Evolutionary conservation across 2,888 invertebrate genomes (phyloP).

Genomic region (Pimpla rufipes): DNA sequence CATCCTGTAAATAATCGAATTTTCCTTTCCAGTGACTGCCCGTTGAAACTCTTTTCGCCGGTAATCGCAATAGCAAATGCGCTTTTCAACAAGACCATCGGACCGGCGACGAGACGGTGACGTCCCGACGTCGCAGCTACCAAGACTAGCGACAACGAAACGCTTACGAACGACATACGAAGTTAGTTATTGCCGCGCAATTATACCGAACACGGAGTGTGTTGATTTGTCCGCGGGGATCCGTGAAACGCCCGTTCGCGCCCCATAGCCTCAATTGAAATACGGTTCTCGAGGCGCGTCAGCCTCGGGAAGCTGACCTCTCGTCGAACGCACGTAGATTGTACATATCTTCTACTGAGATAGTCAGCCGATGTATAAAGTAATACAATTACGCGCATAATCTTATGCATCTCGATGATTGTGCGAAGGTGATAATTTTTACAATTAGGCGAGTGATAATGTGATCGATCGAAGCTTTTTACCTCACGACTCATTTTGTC

Average conservation of each 20-base stretch:
- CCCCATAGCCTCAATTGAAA: constrained; percentile 31
- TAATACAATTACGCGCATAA: constrained; percentile 16
- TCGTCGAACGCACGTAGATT: constrained; percentile 30
- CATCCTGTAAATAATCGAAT: background rate
- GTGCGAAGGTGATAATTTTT: constrained; percentile 20
- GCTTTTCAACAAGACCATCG: constrained; percentile 89
- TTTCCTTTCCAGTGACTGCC: constrained; percentile 88
- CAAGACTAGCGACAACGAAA: constrained; percentile 40
- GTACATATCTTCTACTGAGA: constrained; percentile 37
- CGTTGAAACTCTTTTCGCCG: constrained; percentile 92
- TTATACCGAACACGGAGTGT: constrained; percentile 41
- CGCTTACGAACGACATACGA: constrained; percentile 40
- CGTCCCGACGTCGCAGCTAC: constrained; percentile 55
- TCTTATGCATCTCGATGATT: constrained; percentile 19
- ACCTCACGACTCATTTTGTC: background rate
- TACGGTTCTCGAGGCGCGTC: constrained; percentile 5
- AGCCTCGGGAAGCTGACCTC: constrained; percentile 2
- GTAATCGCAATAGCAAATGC: constrained; percentile 94
- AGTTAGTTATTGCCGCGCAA: constrained; percentile 47
- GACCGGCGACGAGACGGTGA: constrained; percentile 82
- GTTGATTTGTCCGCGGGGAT: constrained; percentile 16
- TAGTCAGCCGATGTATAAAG: constrained; percentile 33
- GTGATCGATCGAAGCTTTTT: constrained; percentile 8
- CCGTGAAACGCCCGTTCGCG: background rate
- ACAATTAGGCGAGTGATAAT: background rate